Evolutionary conservation across 37 sponge, comb jelly and placozoan species (phyloP).

Genomic region (Petrosia ficiformis): DNA sequence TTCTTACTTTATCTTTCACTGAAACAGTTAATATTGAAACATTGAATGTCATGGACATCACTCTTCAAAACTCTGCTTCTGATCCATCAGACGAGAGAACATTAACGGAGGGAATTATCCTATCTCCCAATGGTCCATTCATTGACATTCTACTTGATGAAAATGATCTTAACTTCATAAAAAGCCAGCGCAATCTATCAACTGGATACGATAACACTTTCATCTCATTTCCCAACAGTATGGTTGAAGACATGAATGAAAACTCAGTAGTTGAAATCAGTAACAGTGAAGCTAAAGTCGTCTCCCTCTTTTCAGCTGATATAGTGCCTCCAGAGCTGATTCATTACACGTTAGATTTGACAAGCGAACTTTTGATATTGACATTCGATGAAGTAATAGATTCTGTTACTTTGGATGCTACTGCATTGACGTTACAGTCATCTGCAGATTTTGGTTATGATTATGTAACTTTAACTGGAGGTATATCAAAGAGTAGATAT

Average conservation of each 20-base stretch:
- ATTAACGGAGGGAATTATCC: constrained; percentile 39
- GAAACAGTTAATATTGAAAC: constrained; percentile 71
- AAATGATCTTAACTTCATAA: constrained; percentile 73
- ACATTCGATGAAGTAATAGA: constrained; percentile 72
- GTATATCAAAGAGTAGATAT: constrained; percentile 21
- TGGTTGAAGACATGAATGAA: constrained; percentile 60
- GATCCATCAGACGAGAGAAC: neutral
- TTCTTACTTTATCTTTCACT: constrained; percentile 67
- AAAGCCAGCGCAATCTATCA: constrained; percentile 43
- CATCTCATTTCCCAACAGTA: constrained; percentile 36
- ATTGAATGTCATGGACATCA: constrained; percentile 29
- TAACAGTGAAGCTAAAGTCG: constrained; percentile 8
- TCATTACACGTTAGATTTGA: constrained; percentile 62
- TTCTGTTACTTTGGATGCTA: constrained; percentile 22
- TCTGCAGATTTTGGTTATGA: neutral
- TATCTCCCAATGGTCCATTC: constrained; percentile 41
- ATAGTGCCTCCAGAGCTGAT: constrained; percentile 32
- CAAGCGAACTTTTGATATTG: constrained; percentile 45
- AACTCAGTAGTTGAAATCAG: constrained; percentile 31
- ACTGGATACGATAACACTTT: constrained; percentile 64
- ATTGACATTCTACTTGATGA: constrained; percentile 42
- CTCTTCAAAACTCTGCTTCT: constrained; percentile 44
- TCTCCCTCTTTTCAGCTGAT: constrained; percentile 26
- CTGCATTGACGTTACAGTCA: constrained; percentile 52
- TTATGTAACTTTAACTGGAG: constrained; percentile 60